These are phyloP conservation scores for Ceratina calcarata DNA, from an alignment of 1,140 invertebrate genomes.

Conservation along the genomic window DNA sequence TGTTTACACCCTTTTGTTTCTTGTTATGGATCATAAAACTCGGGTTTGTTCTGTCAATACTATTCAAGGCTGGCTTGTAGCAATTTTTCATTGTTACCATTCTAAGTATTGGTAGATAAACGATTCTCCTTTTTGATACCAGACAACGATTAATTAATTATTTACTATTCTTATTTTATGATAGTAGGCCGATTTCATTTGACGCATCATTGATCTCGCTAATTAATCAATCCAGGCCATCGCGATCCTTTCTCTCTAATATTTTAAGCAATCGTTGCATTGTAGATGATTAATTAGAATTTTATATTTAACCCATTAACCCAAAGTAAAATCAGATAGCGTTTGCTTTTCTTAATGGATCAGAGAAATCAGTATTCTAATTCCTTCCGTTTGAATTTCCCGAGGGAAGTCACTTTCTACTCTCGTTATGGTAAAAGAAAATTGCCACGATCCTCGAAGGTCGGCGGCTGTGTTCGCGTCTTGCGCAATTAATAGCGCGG, in stretches of 20 bases:
- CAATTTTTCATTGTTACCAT: too few species aligned
- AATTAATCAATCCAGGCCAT: constrained; percentile 19
- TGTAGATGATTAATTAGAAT: background rate
- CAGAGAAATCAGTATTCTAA: too few species aligned
- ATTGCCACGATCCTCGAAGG: constrained; percentile 36
- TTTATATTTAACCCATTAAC: background rate
- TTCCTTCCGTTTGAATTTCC: constrained; percentile 10
- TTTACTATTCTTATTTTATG: too few species aligned
- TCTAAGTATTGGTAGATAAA: too few species aligned
- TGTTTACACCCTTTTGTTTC: background rate
- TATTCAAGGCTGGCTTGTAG: too few species aligned
- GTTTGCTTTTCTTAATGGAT: too few species aligned
- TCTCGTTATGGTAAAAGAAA: too few species aligned
- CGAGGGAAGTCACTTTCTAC: background rate
- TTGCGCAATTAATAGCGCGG: constrained; percentile 48
- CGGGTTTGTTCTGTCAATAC: too few species aligned
- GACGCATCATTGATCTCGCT: background rate
- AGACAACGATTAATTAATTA: too few species aligned
- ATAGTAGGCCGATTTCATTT: background rate
- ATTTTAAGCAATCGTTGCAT: background rate
- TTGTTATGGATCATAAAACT: background rate
- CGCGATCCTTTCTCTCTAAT: constrained; percentile 13
- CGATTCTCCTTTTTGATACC: too few species aligned
- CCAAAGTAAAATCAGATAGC: background rate
- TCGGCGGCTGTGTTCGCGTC: constrained; percentile 17